Percentiles rank a stretch among this genome's conserved stretches.
Conservation (phyloP, 2,797 vertebrate genomes). For the Salarias fasciatus region DNA sequence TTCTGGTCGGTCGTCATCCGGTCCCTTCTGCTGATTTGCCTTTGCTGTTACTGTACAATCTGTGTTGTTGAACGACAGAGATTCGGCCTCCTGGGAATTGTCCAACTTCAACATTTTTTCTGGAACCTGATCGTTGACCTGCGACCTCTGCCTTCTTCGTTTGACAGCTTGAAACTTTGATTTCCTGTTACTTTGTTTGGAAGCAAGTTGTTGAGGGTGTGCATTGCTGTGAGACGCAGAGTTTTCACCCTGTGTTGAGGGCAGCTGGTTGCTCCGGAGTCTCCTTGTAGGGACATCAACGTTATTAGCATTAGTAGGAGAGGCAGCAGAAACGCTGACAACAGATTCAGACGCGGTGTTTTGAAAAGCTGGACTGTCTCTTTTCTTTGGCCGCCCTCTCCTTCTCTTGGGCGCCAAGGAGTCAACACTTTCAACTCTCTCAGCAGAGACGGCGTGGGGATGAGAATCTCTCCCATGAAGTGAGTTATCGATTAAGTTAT, state of each 20-base stretch:
- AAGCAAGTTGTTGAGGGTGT: not conserved
- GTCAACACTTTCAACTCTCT: constrained; percentile 4
- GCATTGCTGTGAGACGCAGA: constrained; percentile 2
- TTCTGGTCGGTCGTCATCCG: constrained; percentile 10
- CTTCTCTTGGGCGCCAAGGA: constrained; percentile 36
- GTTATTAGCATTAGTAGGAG: constrained; percentile 4
- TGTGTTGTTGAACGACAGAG: constrained; percentile 8
- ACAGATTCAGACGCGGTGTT: not conserved
- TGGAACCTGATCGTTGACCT: constrained; percentile 42
- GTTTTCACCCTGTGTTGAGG: constrained; percentile 12
- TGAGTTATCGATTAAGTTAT: constrained; percentile 8
- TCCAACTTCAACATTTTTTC: constrained; percentile 50
- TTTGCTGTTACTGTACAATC: constrained; percentile 3
- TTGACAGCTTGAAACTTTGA: constrained; percentile 19
- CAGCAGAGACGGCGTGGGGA: constrained; percentile 12
- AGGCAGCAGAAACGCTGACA: not conserved
- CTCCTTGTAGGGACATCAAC: constrained; percentile 21
- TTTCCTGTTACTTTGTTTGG: not conserved
- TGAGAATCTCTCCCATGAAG: constrained; percentile 23
- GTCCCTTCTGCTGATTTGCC: constrained; percentile 24
- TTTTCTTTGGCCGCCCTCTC: constrained; percentile 61
- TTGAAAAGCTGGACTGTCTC: not conserved
- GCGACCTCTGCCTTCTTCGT: constrained; percentile 34
- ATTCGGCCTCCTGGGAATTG: constrained; percentile 21
- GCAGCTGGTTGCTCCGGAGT: constrained; percentile 39